Percentiles rank a stretch among this genome's conserved stretches.
Conservation (phyloP, 2,113 vertebrate genomes). For the Myrmecophaga tridactyla region DNA sequence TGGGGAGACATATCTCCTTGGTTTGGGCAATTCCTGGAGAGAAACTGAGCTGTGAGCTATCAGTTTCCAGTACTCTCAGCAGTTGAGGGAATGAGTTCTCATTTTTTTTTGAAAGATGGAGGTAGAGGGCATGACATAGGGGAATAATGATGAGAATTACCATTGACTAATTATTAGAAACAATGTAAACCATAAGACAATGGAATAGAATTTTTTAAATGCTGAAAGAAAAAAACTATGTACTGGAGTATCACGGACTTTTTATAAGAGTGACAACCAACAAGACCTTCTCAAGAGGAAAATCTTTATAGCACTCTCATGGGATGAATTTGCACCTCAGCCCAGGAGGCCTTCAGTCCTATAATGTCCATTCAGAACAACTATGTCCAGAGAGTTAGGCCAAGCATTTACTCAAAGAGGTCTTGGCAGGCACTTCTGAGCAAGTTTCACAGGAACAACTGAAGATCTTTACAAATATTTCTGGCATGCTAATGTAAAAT, state of each 20-base stretch:
- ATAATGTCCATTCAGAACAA: not conserved
- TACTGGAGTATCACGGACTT: not conserved
- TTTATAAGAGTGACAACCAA: not conserved
- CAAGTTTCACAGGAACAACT: not conserved
- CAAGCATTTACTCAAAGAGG: not conserved
- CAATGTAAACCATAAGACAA: not conserved
- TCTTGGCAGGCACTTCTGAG: not conserved
- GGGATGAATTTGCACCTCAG: not conserved
- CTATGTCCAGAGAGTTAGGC: not conserved
- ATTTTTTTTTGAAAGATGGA: not conserved
- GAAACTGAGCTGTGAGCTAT: not conserved
- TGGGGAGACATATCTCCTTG: not conserved
- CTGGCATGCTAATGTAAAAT: not conserved
- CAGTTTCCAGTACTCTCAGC: not conserved
- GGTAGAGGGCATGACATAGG: not conserved
- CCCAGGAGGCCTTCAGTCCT: not conserved
- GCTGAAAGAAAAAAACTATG: not conserved
- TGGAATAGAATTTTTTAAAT: not conserved
- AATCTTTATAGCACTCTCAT: not conserved
- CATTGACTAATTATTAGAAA: not conserved
- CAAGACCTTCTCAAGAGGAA: not conserved
- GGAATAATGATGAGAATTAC: not conserved
- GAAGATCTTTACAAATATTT: not conserved
- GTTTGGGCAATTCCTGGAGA: not conserved
- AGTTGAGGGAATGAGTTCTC: not conserved